Evolutionary conservation across 2,797 vertebrate genomes (phyloP), one percentile per base, ranked within the genome.

Genomic region (Poeciliopsis turneri): DNA sequence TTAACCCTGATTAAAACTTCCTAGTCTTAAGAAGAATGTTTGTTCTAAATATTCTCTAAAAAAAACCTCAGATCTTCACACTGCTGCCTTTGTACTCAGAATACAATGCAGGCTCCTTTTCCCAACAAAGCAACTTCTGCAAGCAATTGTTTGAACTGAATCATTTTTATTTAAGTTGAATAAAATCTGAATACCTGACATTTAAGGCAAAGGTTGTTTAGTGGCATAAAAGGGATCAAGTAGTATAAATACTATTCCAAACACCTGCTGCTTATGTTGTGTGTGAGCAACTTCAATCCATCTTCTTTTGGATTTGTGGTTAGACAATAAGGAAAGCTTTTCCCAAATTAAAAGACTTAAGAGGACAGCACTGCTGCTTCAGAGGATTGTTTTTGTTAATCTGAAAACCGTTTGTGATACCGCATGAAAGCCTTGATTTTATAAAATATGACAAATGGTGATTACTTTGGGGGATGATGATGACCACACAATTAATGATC

Each of bases 321-420:
- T 77, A 45, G 47, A 45, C 36, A 16, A 78, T 76, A 75, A 80
- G 72, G 68, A 72, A n/a, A 36, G 53, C 78, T 75, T 51, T 30
- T 82, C 73, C 30, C 55, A 66, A 69, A 76, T 59, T 66, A 82
- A 76, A 82, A 45, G 77, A 86, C 87, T 86, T 82, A 33, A 51
- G 80, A 81, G 82, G 88, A 77, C 39, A 75, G 80, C 85, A 78
- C 83, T 78, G 69, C 75, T 84, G 83, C 87, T 84, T 89, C 74
- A 39, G 82, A 87, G 85, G 84, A 77, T 92, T 92, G 89, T 92
- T 92, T 83, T 86, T 87, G 92, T 94, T 94, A 86, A 94, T 95
- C 93, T 94, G 89, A 92, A 95, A 94, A 81, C 89, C 92, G 92
- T 95, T 94, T 90, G 90, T 91, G 85, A 91, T 84, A 85, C 88